Conservation (phyloP, 2,797 vertebrate genomes). For the Jordanella pulchra region DNA sequence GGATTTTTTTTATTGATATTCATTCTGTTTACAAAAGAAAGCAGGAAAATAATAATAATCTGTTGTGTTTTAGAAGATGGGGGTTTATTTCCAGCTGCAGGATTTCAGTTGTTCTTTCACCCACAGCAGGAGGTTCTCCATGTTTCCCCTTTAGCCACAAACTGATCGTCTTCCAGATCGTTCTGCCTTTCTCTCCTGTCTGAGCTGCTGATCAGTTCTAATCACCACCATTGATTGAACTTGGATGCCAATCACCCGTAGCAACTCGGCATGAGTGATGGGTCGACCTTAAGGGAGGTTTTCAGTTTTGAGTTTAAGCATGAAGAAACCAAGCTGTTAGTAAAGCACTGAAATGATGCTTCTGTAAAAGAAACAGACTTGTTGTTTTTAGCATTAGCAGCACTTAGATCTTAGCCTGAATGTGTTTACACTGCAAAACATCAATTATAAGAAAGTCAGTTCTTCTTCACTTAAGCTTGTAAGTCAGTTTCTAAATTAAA, state of each 20-base stretch:
- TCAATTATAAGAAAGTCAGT: too few relatives aligned
- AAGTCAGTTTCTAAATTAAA: too few relatives aligned
- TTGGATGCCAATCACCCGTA: constrained; percentile 1
- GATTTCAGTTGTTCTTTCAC: background rate
- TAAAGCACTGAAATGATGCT: constrained; percentile 26
- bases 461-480: too few relatives aligned
- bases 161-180: background rate
- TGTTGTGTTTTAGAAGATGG: too few relatives aligned
- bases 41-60: background rate
- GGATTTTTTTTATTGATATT: constrained; percentile 4
- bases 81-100: background rate
- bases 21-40: background rate
- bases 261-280: background rate
- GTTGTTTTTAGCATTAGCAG: constrained; percentile 40
- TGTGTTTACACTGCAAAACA: constrained; percentile 28
- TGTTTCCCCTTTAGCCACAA: constrained; percentile 21
- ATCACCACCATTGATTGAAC: constrained; percentile 50
- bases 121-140: constrained; percentile 18
- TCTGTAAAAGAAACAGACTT: constrained; percentile 32
- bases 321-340: constrained; percentile 24
- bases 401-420: constrained; percentile 28
- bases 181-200: constrained; percentile 5
- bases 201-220: constrained; percentile 32
- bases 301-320: constrained; percentile 35
- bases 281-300: constrained; percentile 17